Evolutionary conservation across 2,797 vertebrate species (phyloP).

Genomic region (Tenualosa ilisha): DNA sequence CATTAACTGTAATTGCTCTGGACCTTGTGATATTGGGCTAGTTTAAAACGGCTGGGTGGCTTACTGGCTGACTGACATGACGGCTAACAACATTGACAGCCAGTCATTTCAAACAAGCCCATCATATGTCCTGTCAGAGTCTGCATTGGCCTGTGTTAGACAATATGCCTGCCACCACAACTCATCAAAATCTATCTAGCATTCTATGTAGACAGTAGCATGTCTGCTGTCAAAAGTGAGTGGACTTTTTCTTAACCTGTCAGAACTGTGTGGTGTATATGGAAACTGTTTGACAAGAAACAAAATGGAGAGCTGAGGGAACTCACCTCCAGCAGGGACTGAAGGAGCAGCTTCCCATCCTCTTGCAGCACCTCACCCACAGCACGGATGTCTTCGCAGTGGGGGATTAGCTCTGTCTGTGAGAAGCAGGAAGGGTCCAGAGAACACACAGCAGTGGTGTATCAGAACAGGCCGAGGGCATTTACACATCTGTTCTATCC

Average conservation of each 20-base stretch:
- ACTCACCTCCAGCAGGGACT: conserved; percentile 85
- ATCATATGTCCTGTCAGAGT: background rate
- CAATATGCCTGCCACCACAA: background rate
- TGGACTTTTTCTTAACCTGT: background rate
- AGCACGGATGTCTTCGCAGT: conserved; percentile 81
- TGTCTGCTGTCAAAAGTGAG: no score
- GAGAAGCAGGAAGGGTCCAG: background rate
- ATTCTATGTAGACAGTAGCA: no score
- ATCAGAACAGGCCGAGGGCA: background rate
- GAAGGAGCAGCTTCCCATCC: conserved; percentile 87
- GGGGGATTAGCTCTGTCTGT: conserved; percentile 91
- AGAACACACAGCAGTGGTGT: background rate
- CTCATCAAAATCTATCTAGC: background rate
- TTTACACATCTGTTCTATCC: background rate
- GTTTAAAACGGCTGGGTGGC: no score
- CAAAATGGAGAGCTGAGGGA: background rate
- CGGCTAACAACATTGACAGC: no score
- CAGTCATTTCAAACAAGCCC: no score
- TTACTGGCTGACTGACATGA: no score
- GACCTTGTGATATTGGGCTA: no score
- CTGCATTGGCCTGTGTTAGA: no score
- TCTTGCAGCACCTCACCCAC: conserved; percentile 88
- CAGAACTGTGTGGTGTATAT: background rate
- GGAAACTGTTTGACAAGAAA: background rate
- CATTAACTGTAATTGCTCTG: no score